Percentiles rank a stretch among this genome's conserved stretches.
These are phyloP conservation scores for Nansenia antarctica DNA, from an alignment of 2,113 vertebrate genomes.

Conservation along the genomic window DNA sequence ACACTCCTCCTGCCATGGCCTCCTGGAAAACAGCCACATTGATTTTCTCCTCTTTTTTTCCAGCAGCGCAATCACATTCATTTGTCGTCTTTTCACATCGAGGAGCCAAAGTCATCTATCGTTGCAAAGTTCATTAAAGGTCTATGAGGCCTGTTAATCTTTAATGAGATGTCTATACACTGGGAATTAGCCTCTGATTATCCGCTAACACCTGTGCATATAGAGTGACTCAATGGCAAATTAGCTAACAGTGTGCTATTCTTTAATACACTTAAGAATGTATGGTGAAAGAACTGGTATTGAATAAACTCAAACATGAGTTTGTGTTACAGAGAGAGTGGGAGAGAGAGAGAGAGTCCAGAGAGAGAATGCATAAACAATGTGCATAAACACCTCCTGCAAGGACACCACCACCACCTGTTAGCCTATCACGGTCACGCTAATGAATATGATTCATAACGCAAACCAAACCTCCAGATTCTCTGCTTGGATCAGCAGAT, in stretches of 20 bases:
- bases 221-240: background rate
- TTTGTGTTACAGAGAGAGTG: background rate
- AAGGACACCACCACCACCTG: background rate
- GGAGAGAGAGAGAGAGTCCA: too few species aligned
- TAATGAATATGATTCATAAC: background rate
- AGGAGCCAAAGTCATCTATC: conserved; percentile 17
- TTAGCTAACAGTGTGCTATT: background rate
- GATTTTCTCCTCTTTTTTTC: too few species aligned
- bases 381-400: too few species aligned
- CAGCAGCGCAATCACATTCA: background rate
- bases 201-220: background rate
- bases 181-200: conserved; percentile 6
- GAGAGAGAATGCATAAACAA: background rate
- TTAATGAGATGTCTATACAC: background rate
- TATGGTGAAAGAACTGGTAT: background rate
- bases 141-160: background rate
- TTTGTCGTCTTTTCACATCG: conserved; percentile 19
- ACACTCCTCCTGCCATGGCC: background rate
- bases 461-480: background rate
- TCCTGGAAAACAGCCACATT: conserved; percentile 24
- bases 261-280: background rate
- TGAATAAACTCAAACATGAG: background rate
- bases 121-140: background rate
- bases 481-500: background rate
- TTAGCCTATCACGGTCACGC: background rate